Conservation (phyloP, 2,113 vertebrate species). For the Catharus minimus region DNA sequence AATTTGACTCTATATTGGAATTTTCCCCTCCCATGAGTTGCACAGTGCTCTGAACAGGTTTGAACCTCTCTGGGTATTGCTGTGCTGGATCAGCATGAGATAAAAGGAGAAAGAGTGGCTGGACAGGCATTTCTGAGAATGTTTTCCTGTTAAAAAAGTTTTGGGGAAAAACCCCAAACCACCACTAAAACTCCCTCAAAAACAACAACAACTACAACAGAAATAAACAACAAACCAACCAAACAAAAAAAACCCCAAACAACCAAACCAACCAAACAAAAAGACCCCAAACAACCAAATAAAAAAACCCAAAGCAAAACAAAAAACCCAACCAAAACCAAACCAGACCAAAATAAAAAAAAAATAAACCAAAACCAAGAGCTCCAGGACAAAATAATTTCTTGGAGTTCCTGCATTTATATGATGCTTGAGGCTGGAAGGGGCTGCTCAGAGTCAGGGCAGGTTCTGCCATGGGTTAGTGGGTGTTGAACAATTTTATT, state of each 20-base stretch:
- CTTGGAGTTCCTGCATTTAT: neutral
- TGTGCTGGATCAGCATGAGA: neutral
- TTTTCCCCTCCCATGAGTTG: neutral
- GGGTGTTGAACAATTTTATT: neutral
- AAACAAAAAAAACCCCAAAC: neutral
- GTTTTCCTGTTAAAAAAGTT: neutral
- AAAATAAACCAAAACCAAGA: neutral
- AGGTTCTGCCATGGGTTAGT: neutral
- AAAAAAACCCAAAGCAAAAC: neutral
- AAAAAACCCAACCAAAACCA: neutral
- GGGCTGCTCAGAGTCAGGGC: neutral
- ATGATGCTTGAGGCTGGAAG: neutral
- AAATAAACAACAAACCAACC: neutral
- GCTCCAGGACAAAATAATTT: neutral
- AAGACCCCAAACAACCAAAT: neutral
- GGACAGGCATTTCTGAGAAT: neutral
- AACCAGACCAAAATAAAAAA: neutral
- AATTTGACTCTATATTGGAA: accelerated
- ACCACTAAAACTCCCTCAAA: accelerated
- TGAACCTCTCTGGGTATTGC: neutral
- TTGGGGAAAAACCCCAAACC: accelerated
- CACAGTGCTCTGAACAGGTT: neutral
- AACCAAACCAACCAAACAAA: neutral
- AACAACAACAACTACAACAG: too few relatives aligned
- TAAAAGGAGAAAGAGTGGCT: neutral